Evolutionary conservation across 2,113 vertebrate species (phyloP), one percentile per base, ranked within the genome.

Genomic region (Strix uralensis): DNA sequence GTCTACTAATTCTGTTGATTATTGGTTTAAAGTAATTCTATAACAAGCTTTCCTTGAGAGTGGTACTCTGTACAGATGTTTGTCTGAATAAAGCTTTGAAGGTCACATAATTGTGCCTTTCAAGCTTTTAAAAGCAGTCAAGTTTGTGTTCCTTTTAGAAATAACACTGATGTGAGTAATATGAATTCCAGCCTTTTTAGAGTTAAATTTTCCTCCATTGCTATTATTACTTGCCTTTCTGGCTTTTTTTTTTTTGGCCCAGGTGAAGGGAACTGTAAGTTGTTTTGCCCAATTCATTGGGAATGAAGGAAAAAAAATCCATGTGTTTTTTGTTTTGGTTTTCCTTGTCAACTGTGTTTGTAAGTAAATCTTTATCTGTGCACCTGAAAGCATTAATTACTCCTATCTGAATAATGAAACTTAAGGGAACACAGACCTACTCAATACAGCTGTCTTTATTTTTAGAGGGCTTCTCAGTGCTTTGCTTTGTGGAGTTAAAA

Each of bases 1-100:
- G 36, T 86, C 80, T 86, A 71, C 82, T 94, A 95, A 95, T 90
- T 80, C 90, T 84, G 25, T 89, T 89, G 85, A 85, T 73, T 73
- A 93, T 95, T 94, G 87, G 89, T 89, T 97, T 97, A 97, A 94
- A 79, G 75, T 96, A 96, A 97, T 96, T 89, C 86, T 86, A 0
- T 97, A 95, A 97, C 47, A 79, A 89, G 95, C 87, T 97, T 97
- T 92, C 13, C 89, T 94, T 78, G 40, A n/a, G 59, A 90, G 47
- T 78, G 55, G 84, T 87, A 49, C 58, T 71, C 11, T 84, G 69
- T 88, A 16, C 88, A 88, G 72, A 71, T 26, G 16, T 93, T 88
- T 72, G 15, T 61, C 47, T 83, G 88, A 75, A 46, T 87, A 51
- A 73, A 86, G 54, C 78, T 94, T 86, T 96, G 58, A 88, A 97